Evolutionary conservation across 2,888 invertebrate species (phyloP), one percentile per base, ranked within the genome.

Genomic region (Agrochola macilenta): DNA sequence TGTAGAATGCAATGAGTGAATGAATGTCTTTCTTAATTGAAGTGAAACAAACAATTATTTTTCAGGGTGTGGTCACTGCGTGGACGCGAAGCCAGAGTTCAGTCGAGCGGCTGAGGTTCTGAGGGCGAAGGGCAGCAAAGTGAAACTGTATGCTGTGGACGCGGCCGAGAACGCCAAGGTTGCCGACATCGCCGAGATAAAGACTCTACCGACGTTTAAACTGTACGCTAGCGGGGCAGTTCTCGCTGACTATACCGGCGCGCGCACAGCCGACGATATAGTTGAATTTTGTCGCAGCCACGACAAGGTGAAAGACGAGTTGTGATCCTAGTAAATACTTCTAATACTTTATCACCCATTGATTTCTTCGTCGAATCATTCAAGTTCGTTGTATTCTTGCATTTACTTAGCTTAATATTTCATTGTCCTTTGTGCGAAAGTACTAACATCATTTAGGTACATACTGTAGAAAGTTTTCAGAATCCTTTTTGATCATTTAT

Each of bases 61-160:
- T 75, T 84, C 93, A 98, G 98, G 98, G 98, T 98, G 98, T 91
- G 97, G 97, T 0, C 98, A 98, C 89, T 98, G 98, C 90, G 97
- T 97, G 72, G 94, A 97, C 26, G 97, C 97, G 92, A 98, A 98
- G 91, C 98, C 98, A 7, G 97, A 97, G 12, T 98, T 97, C 93
- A 97, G 97, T 78, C 93, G 94, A 54, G 95, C 97, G 0, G 97
- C 98, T 1, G 95, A 96, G 0, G 90, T 94, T 7, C 80, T 97
- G 20, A 95, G 95, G 68, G 88, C 90, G 0, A 96, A 96, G 20
- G 94, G 95, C 0, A 90, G 93, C 0, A 87, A 90, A 0, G 92
- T 96, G 0, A 93, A 93, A 63, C 91, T 97, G 2, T 97, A 97
- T 11, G 97, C 98, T 43, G 95, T 98, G 0, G 98, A 98, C 91